These are phyloP conservation scores for Neotoxoptera formosana DNA, from an alignment of 1,140 invertebrate species.

Conservation along the genomic window DNA sequence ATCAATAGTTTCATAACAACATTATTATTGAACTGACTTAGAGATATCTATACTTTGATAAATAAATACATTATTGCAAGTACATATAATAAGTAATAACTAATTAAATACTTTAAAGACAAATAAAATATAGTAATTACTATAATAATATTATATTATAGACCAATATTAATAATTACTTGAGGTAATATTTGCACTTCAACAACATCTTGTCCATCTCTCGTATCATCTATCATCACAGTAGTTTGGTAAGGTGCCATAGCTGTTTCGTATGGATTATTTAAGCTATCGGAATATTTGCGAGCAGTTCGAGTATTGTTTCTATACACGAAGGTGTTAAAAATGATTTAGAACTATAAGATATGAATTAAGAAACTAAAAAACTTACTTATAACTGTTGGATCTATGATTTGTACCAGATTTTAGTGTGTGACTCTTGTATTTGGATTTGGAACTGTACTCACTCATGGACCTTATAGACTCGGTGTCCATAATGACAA, in stretches of 20 bases:
- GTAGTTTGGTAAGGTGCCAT: constrained; percentile 85
- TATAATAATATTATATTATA: no score
- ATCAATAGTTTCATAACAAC: neutral
- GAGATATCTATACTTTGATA: neutral
- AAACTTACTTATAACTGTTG: constrained; percentile 36
- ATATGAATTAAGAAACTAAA: neutral
- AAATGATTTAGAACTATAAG: neutral
- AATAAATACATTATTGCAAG: neutral
- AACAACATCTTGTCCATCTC: constrained; percentile 81
- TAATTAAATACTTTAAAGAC: neutral
- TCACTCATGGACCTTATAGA: constrained; percentile 50
- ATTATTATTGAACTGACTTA: neutral
- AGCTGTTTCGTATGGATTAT: constrained; percentile 51
- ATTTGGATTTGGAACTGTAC: constrained; percentile 48
- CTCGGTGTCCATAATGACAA: constrained; percentile 50
- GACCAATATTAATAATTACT: constrained; percentile 59
- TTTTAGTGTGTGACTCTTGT: constrained; percentile 39
- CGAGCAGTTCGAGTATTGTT: constrained; percentile 9
- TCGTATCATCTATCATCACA: constrained; percentile 75
- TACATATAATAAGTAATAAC: neutral
- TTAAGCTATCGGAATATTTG: constrained; percentile 46
- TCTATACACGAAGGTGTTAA: neutral
- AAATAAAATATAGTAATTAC: neutral
- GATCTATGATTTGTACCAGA: constrained; percentile 28
- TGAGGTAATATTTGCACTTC: constrained; percentile 90